Evolutionary conservation across 2,113 vertebrate genomes (phyloP).

Genomic region (Ginglymostoma cirratum): DNA sequence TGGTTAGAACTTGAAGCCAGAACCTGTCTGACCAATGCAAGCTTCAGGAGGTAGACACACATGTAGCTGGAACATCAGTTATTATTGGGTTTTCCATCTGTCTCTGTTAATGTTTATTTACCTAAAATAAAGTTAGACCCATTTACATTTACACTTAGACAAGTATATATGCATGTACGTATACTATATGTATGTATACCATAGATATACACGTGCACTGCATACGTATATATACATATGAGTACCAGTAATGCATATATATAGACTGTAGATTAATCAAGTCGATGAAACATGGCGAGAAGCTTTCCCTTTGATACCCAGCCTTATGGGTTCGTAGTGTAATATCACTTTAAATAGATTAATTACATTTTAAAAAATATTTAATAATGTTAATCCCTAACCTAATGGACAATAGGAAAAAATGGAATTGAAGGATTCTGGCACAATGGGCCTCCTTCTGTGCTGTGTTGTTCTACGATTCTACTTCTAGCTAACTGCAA

Average conservation of each 20-base stretch:
- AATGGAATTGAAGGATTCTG: neutral
- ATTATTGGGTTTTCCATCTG: slow-evolving; percentile 2
- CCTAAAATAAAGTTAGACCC: slow-evolving; percentile 34
- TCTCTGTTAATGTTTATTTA: slow-evolving; percentile 23
- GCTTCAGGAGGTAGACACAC: slow-evolving; percentile 35
- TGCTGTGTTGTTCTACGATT: neutral
- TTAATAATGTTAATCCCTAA: neutral
- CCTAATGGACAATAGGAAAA: slow-evolving; percentile 6
- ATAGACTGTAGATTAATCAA: neutral
- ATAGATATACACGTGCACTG: neutral
- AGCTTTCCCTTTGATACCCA: neutral
- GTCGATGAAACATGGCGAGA: neutral
- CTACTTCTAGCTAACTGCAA: slow-evolving; percentile 1
- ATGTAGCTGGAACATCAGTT: slow-evolving; percentile 23
- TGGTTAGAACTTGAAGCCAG: slow-evolving; percentile 35
- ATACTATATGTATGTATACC: neutral
- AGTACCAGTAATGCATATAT: slow-evolving; percentile 17
- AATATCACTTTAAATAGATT: slow-evolving; percentile 5
- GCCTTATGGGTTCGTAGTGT: slow-evolving; percentile 19
- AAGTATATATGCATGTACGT: neutral
- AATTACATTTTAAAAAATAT: slow-evolving; percentile 25
- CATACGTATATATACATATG: slow-evolving; percentile 1
- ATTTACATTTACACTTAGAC: slow-evolving; percentile 29
- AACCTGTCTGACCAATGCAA: slow-evolving; percentile 35
- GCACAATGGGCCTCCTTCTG: neutral